phyloP scores from a whole-genome alignment of 2,113 vertebrate species.

The Melanotaenia duboulayi region DNA sequence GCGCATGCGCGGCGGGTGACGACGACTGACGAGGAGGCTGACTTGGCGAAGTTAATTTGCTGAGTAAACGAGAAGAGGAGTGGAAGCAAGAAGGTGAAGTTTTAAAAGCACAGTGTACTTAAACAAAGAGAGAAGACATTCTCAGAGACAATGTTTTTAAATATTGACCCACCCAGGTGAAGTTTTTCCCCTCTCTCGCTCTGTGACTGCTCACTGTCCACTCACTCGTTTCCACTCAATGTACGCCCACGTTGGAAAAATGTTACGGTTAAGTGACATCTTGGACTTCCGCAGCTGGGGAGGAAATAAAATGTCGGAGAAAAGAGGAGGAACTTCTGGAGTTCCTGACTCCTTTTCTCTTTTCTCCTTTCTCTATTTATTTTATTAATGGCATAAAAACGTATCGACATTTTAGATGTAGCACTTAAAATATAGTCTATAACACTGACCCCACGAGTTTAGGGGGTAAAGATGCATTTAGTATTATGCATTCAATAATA shows the following conservation, averaged over 20 bases:
- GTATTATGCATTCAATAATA: too few species aligned
- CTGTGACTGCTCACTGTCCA: conserved; percentile 33
- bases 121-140: background rate
- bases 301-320: conserved; percentile 51
- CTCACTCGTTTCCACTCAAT: conserved; percentile 53
- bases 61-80: conserved; percentile 56
- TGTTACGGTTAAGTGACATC: conserved; percentile 71
- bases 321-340: conserved; percentile 25
- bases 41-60: conserved; percentile 49
- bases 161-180: background rate
- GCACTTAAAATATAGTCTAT: background rate
- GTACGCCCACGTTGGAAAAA: conserved; percentile 75
- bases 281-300: conserved; percentile 51
- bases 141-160: background rate
- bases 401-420: too few species aligned
- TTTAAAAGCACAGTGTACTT: background rate
- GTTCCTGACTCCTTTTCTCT: background rate
- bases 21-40: conserved; percentile 37
- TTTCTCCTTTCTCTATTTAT: background rate
- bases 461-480: too few species aligned
- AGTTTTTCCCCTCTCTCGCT: background rate
- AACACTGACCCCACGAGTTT: too few species aligned
- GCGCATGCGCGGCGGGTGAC: conserved; percentile 1
- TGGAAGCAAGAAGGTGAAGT: conserved; percentile 2
- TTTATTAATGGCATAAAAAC: background rate